Percentiles rank a stretch among this genome's conserved stretches.
Evolutionary conservation across 2,797 vertebrate species (phyloP).

Genomic region (Anguilla megastoma): DNA sequence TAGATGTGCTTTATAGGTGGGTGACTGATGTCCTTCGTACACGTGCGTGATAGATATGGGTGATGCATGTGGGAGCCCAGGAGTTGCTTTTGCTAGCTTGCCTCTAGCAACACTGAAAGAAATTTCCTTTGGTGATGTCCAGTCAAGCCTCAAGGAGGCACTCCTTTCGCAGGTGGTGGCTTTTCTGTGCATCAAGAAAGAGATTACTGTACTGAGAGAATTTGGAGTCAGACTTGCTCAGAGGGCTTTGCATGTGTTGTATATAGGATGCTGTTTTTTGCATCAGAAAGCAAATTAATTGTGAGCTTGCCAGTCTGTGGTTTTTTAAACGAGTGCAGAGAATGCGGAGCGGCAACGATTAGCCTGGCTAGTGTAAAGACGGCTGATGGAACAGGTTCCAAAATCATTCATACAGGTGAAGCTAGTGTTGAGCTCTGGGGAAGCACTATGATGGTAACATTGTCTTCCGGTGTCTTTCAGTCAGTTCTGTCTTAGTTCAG

Average conservation of each 20-base stretch:
- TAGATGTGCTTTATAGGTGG: background rate
- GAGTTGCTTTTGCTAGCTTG: background rate
- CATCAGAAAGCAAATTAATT: background rate
- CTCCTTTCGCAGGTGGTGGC: background rate
- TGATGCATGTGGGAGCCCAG: background rate
- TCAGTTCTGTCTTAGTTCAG: background rate
- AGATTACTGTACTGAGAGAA: background rate
- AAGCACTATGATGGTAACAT: background rate
- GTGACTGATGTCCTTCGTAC: background rate
- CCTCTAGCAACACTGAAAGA: background rate
- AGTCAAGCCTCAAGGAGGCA: background rate
- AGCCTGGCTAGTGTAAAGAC: background rate
- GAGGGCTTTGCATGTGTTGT: background rate
- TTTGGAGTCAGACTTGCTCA: background rate
- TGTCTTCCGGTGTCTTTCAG: background rate
- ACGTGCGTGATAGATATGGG: background rate
- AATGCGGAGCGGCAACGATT: background rate
- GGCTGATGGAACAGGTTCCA: background rate
- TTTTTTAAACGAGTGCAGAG: background rate
- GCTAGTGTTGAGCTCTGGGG: background rate
- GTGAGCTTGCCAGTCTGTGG: background rate
- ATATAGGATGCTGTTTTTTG: background rate
- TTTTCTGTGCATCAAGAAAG: background rate
- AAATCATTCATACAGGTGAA: background rate
- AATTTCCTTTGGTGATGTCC: background rate